Evolutionary conservation across 2,797 vertebrate genomes (phyloP).

Genomic region (Melanotaenia nigrans): DNA sequence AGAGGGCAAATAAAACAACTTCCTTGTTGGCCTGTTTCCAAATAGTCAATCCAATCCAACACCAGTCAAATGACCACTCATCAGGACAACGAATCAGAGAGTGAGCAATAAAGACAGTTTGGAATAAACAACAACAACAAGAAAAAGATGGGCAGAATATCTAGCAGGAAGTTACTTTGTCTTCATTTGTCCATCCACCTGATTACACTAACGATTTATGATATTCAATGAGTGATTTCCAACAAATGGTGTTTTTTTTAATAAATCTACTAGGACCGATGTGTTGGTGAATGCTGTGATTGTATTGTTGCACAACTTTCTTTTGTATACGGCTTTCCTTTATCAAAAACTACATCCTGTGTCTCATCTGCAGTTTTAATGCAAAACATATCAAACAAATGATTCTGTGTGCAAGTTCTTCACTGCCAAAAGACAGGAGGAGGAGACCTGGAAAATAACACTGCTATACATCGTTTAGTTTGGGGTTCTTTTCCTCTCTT

Average conservation of each 20-base stretch:
- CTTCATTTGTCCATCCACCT: neutral
- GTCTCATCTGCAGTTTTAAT: neutral
- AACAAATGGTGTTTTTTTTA: constrained; percentile 22
- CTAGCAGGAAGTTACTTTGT: neutral
- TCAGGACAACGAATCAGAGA: neutral
- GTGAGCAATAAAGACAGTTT: constrained; percentile 1
- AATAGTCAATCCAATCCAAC: neutral
- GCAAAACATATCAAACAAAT: neutral
- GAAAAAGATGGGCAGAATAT: neutral
- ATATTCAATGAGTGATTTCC: constrained; percentile 17
- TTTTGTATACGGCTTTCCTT: constrained; percentile 58
- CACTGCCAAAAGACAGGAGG: constrained; percentile 23
- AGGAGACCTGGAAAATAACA: constrained; percentile 9
- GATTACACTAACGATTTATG: constrained; percentile 4
- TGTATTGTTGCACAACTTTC: constrained; percentile 65
- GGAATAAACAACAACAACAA: neutral
- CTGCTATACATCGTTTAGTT: constrained; percentile 17
- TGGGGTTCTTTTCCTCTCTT: constrained; percentile 22
- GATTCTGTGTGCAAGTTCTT: constrained; percentile 40
- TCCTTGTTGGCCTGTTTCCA: neutral
- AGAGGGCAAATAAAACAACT: neutral
- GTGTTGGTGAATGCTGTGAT: constrained; percentile 47
- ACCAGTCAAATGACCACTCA: neutral
- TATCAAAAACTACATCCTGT: constrained; percentile 55
- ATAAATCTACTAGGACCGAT: constrained; percentile 49